Conservation (phyloP, 2,113 vertebrate genomes). For the Cheirogaleus medius region DNA sequence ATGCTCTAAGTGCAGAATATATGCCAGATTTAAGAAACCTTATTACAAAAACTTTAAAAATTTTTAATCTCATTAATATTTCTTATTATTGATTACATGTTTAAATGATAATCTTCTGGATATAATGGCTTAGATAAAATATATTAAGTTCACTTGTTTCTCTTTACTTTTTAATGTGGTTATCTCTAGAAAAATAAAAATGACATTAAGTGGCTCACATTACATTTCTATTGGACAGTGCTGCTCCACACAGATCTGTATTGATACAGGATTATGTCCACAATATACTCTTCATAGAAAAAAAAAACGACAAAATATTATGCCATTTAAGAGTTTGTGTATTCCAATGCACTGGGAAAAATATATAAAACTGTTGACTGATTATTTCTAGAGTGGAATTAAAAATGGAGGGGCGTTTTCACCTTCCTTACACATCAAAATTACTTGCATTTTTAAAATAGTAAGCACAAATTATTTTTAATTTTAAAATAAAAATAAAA, state of each 20-base stretch:
- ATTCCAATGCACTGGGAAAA: neutral
- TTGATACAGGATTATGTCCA: neutral
- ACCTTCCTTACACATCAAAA: neutral
- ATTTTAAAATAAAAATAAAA: neutral
- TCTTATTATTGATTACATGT: neutral
- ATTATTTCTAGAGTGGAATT: neutral
- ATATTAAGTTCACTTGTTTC: neutral
- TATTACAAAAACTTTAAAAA: neutral
- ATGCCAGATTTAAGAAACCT: neutral
- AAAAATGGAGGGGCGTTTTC: neutral
- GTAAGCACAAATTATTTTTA: neutral
- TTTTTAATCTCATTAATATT: neutral
- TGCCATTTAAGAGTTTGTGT: neutral
- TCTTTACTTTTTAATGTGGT: neutral
- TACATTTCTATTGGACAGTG: neutral
- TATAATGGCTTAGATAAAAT: neutral
- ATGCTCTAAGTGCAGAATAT: neutral
- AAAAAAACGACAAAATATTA: neutral
- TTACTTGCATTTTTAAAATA: neutral
- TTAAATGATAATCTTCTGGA: neutral
- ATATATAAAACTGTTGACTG: neutral
- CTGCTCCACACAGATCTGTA: neutral
- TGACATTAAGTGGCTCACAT: neutral
- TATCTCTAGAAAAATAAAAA: neutral
- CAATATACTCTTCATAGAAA: neutral